A percentile compares a stretch with the other conserved stretches of the same genome.
Conservation (phyloP, 1,140 invertebrate species). For the Oryctes rhinoceros region DNA sequence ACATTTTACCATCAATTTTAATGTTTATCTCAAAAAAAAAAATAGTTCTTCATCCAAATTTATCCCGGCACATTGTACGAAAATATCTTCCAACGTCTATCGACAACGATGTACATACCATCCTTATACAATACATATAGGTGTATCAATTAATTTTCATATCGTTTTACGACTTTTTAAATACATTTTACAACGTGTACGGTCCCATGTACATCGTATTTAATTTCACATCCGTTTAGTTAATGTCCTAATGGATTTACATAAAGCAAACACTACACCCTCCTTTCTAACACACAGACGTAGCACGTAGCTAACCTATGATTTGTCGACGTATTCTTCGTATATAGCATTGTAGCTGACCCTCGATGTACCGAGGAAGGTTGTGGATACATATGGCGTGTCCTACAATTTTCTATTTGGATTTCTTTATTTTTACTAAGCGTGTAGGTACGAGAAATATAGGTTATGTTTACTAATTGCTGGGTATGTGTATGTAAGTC, state of each 20-base stretch:
- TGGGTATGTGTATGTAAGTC: neutral
- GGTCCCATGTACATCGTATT: neutral
- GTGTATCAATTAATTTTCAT: constrained; percentile 6
- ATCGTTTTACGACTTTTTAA: constrained; percentile 22
- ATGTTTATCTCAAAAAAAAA: no score
- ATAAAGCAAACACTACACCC: constrained; percentile 36
- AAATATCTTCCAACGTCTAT: no score
- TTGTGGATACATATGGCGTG: neutral
- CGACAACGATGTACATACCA: no score
- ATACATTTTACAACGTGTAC: neutral
- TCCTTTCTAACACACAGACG: neutral
- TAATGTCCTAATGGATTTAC: constrained; percentile 39
- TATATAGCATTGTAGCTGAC: neutral
- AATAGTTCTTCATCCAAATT: no score
- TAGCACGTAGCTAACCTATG: neutral
- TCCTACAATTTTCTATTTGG: neutral
- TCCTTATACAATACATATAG: neutral
- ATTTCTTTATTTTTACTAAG: neutral
- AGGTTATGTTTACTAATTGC: constrained; percentile 16
- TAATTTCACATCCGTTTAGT: constrained; percentile 30
- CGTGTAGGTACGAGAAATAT: neutral
- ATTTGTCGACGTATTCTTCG: neutral
- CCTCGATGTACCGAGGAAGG: neutral
- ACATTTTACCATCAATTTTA: no score
- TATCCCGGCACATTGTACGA: no score